Percentiles rank a stretch among this genome's conserved stretches.
phyloP scores from a whole-genome alignment of 2,113 vertebrate genomes.

The Hippocampus mohnikei region DNA sequence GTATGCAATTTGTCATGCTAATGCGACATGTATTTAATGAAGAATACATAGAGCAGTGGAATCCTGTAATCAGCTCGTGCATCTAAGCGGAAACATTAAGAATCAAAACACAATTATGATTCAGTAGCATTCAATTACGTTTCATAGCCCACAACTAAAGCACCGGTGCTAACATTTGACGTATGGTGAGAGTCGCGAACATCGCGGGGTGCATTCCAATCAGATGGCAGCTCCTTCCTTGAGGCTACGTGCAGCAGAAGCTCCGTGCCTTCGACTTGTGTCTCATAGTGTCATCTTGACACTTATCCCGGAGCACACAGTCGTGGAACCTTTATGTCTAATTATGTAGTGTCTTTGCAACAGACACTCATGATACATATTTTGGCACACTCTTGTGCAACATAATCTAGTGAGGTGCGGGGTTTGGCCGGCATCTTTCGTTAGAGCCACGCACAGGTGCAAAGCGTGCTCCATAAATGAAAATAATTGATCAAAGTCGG shows the following conservation, averaged over 20 bases:
- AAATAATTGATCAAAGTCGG: slow-evolving; percentile 67
- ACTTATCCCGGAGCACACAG: slow-evolving; percentile 12
- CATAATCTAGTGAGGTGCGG: not conserved
- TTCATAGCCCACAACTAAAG: not conserved
- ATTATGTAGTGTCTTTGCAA: slow-evolving; percentile 39
- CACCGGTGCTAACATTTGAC: not conserved
- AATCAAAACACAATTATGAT: not conserved
- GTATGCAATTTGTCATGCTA: slow-evolving; percentile 17
- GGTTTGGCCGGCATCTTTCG: slow-evolving; percentile 25
- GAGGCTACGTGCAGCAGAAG: slow-evolving; percentile 3
- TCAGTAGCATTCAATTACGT: not conserved
- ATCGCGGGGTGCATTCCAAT: slow-evolving; percentile 4
- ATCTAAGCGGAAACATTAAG: no score
- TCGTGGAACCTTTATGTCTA: not conserved
- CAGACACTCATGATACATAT: slow-evolving; percentile 21
- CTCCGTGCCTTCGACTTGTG: slow-evolving; percentile 14
- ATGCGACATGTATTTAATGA: not conserved
- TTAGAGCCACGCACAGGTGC: slow-evolving; percentile 58
- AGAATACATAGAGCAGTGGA: slow-evolving; percentile 1
- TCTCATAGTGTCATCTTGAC: slow-evolving; percentile 2
- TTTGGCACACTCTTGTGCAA: not conserved
- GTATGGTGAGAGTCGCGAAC: not conserved
- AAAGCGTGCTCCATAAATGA: slow-evolving; percentile 49
- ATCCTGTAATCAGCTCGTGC: not conserved
- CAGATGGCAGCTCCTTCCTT: slow-evolving; percentile 12